These are phyloP conservation scores for Trinorchestia longiramus DNA, from an alignment of 1,140 invertebrate species.

Conservation along the genomic window DNA sequence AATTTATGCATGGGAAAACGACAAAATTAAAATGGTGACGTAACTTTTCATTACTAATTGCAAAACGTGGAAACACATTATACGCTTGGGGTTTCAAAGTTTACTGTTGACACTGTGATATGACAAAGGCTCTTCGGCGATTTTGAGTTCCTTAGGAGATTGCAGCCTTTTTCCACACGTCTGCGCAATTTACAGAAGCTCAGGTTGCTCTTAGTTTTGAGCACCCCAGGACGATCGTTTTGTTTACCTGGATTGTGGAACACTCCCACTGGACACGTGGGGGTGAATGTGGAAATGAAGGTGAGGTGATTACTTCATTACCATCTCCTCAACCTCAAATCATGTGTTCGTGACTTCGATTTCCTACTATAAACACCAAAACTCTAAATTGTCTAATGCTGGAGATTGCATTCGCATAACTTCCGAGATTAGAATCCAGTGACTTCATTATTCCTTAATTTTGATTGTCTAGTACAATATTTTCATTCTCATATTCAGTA, in stretches of 20 bases:
- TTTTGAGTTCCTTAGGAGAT: background rate
- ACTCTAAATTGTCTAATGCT: too few relatives aligned
- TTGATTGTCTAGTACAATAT: too few relatives aligned
- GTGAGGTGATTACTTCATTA: background rate
- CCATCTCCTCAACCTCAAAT: background rate
- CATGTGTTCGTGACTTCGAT: background rate
- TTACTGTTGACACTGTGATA: background rate
- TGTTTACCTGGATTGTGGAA: background rate
- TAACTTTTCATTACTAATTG: too few relatives aligned
- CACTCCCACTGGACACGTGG: background rate
- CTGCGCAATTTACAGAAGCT: background rate
- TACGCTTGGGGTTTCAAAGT: too few relatives aligned
- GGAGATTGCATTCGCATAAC: too few relatives aligned
- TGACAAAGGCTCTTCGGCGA: background rate
- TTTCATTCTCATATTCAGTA: too few relatives aligned
- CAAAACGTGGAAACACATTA: too few relatives aligned
- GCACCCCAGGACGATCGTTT: background rate
- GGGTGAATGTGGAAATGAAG: background rate
- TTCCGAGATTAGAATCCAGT: too few relatives aligned
- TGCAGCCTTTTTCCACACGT: background rate
- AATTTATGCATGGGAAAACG: too few relatives aligned
- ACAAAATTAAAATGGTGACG: too few relatives aligned
- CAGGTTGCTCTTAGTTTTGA: background rate
- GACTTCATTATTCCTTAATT: too few relatives aligned
- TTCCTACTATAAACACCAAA: background rate